These are phyloP conservation scores for Drosophila koepferae DNA, from an alignment of 2,888 invertebrate genomes.

Conservation along the genomic window DNA sequence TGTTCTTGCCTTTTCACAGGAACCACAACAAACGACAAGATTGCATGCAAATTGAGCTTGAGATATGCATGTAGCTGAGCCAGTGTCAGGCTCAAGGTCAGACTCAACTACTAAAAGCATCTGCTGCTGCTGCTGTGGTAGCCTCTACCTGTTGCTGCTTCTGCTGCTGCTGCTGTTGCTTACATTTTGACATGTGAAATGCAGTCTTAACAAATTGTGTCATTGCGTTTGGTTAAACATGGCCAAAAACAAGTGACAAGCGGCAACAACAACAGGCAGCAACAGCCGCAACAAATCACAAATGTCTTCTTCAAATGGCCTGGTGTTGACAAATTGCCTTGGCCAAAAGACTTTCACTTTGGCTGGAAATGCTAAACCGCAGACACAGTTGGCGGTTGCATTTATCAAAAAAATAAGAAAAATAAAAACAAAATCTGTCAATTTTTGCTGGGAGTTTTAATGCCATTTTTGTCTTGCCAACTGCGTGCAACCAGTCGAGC, in stretches of 20 bases:
- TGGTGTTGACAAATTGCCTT: slow-evolving; percentile 74
- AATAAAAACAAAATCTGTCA: slow-evolving; percentile 79
- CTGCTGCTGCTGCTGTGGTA: slow-evolving; percentile 18
- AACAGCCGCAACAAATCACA: slow-evolving; percentile 22
- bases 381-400: slow-evolving; percentile 43
- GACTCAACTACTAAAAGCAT: slow-evolving; percentile 7
- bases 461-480: slow-evolving; percentile 47
- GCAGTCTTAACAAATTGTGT: slow-evolving; percentile 76
- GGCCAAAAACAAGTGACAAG: slow-evolving; percentile 47
- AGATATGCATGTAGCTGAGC: slow-evolving; percentile 10
- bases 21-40: not conserved
- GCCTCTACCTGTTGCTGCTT: slow-evolving; percentile 9
- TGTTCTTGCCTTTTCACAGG: not conserved
- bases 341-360: slow-evolving; percentile 50
- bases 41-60: slow-evolving; percentile 31
- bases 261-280: slow-evolving; percentile 22
- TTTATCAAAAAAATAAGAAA: slow-evolving; percentile 67
- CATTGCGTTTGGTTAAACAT: slow-evolving; percentile 67
- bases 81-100: slow-evolving; percentile 47
- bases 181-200: slow-evolving; percentile 69
- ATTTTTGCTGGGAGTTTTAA: slow-evolving; percentile 54
- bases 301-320: slow-evolving; percentile 73
- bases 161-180: not conserved
- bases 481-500: slow-evolving; percentile 28
- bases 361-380: slow-evolving; percentile 16